Conservation (phyloP, 1,140 invertebrate genomes). For the Drosophila subobscura region DNA sequence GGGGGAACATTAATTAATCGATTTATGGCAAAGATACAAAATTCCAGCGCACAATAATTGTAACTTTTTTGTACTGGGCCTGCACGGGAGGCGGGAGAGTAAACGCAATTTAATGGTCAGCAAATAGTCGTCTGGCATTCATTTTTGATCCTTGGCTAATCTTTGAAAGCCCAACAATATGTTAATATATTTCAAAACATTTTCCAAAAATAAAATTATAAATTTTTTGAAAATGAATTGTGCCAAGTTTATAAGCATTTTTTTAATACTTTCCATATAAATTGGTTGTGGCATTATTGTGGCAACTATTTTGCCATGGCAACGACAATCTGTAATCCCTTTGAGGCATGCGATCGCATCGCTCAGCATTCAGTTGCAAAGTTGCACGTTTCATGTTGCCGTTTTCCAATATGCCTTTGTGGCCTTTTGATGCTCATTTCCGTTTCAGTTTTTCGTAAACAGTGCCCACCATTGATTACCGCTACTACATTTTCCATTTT, state of each 20-base stretch:
- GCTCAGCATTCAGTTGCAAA: constrained; percentile 5
- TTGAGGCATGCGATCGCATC: constrained; percentile 19
- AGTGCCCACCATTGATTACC: constrained; percentile 36
- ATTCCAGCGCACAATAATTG: constrained; percentile 15
- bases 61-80: constrained; percentile 33
- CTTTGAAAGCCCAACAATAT: too few relatives aligned
- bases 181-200: too few relatives aligned
- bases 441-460: constrained; percentile 35
- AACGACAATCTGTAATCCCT: constrained; percentile 1
- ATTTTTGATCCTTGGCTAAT: too few relatives aligned
- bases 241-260: too few relatives aligned
- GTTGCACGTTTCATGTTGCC: constrained; percentile 22
- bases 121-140: too few relatives aligned
- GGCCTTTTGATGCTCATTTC: constrained; percentile 16
- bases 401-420: constrained; percentile 36
- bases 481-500: constrained; percentile 19
- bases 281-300: too few relatives aligned
- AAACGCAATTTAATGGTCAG: background rate
- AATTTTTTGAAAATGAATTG: too few relatives aligned
- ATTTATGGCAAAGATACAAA: constrained; percentile 50
- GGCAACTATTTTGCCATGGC: too few relatives aligned
- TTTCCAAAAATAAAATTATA: too few relatives aligned
- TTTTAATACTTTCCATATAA: too few relatives aligned
- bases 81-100: too few relatives aligned
- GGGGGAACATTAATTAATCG: constrained; percentile 56